Evolutionary conservation across 2,888 invertebrate species (phyloP).

Genomic region (Chirona hameri): DNA sequence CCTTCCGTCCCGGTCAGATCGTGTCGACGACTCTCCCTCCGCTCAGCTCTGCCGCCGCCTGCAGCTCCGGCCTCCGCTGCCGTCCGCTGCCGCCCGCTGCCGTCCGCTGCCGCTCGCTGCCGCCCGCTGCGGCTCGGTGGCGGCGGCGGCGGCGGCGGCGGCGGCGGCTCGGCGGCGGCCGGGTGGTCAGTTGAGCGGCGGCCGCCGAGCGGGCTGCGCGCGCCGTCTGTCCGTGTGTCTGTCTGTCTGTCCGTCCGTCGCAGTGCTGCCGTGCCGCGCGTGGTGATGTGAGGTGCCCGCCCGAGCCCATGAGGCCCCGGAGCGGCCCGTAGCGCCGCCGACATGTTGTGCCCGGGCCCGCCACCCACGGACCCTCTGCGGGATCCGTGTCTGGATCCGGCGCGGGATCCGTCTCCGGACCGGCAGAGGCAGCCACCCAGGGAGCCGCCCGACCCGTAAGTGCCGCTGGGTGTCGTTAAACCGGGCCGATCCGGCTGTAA

Average conservation of each 20-base stretch:
- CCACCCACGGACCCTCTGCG: neutral
- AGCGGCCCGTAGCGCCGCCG: neutral
- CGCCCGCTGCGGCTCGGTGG: neutral
- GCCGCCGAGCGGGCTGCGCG: neutral
- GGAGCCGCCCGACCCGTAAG: neutral
- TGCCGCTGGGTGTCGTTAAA: neutral
- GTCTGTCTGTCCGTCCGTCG: neutral
- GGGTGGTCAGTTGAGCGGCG: neutral
- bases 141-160: neutral
- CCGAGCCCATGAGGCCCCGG: neutral
- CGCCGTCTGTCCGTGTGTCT: neutral
- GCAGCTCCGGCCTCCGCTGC: neutral
- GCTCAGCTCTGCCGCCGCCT: neutral
- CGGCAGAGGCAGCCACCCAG: too few species aligned
- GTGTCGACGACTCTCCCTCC: neutral
- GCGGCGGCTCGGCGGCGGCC: neutral
- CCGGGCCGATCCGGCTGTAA: neutral
- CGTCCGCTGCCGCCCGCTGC: neutral
- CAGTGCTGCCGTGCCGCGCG: neutral
- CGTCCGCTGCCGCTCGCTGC: neutral
- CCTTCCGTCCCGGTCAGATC: neutral
- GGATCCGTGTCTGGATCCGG: too few species aligned
- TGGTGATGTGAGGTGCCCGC: neutral
- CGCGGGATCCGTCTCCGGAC: too few species aligned
- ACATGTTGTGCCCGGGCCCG: neutral